These are phyloP conservation scores for Galendromus occidentalis DNA, from an alignment of 1,140 invertebrate genomes.

Conservation along the genomic window DNA sequence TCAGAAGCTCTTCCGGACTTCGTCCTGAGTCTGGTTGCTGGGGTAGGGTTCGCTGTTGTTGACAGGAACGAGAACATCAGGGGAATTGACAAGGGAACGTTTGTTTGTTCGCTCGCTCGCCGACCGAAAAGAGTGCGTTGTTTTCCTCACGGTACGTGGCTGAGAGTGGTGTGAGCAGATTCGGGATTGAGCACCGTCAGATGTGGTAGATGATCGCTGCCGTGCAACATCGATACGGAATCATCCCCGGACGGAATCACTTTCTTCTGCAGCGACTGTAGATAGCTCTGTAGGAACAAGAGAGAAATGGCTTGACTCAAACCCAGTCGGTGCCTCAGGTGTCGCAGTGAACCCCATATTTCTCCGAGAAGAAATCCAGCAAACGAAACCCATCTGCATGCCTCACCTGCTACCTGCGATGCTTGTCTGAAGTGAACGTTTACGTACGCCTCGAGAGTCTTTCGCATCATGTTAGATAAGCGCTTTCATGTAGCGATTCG, in stretches of 20 bases:
- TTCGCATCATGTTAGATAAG: too few relatives aligned
- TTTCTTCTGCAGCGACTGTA: conserved; percentile 10
- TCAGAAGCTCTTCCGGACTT: not conserved
- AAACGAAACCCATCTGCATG: too few relatives aligned
- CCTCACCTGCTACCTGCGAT: too few relatives aligned
- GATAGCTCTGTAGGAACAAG: not conserved
- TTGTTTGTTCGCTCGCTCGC: not conserved
- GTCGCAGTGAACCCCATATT: too few relatives aligned
- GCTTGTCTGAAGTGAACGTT: too few relatives aligned
- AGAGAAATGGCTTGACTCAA: too few relatives aligned
- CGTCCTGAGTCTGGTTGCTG: not conserved
- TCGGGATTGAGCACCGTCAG: conserved; percentile 5
- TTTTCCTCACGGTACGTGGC: conserved; percentile 1
- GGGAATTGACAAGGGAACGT: not conserved
- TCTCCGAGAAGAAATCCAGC: too few relatives aligned
- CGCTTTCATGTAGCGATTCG: too few relatives aligned
- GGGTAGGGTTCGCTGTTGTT: not conserved
- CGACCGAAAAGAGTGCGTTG: not conserved
- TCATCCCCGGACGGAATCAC: not conserved
- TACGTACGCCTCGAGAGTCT: too few relatives aligned
- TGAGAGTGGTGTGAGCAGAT: conserved; percentile 10
- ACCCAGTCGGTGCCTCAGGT: too few relatives aligned
- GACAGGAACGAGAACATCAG: not conserved
- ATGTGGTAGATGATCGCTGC: not conserved
- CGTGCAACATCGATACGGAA: conserved; percentile 6